phyloP scores from a whole-genome alignment of 2,113 vertebrate species.

The Todiramphus saurophagus region DNA sequence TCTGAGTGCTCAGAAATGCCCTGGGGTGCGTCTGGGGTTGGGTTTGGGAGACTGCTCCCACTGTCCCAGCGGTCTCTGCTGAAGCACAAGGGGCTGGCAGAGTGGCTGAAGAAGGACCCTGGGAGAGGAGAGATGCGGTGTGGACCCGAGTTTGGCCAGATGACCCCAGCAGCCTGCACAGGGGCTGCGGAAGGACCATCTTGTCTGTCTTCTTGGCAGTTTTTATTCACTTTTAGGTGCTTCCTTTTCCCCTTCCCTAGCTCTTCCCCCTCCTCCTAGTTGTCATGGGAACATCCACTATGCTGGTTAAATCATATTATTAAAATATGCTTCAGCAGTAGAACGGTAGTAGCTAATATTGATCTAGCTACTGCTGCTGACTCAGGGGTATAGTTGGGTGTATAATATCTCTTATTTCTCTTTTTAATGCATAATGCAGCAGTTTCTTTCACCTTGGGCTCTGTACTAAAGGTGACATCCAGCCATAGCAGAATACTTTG shows the following conservation, averaged over 20 bases:
- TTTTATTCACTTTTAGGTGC: constrained; percentile 23
- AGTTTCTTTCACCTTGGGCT: constrained; percentile 28
- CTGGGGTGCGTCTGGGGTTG: background rate
- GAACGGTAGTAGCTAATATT: constrained; percentile 53
- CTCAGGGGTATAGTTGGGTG: background rate
- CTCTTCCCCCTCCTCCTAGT: background rate
- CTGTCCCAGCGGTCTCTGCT: background rate
- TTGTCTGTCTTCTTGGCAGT: background rate
- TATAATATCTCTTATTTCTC: background rate
- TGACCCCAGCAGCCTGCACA: background rate
- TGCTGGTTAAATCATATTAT: constrained; percentile 8
- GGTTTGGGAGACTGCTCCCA: background rate
- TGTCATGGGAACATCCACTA: constrained; percentile 58
- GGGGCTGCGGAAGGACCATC: background rate
- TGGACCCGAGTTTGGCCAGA: background rate
- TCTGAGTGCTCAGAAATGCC: background rate
- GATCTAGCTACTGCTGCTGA: constrained; percentile 49
- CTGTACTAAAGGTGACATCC: background rate
- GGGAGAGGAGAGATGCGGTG: background rate
- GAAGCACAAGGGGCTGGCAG: background rate
- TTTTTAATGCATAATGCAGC: constrained; percentile 37
- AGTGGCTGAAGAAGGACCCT: background rate
- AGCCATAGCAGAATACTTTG: background rate
- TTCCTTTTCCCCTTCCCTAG: background rate
- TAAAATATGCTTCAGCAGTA: background rate